A percentile compares a stretch with the other conserved stretches of the same genome.
phyloP scores from a whole-genome alignment of 2,797 vertebrate genomes.

The Melanotaenia pygmaea region DNA sequence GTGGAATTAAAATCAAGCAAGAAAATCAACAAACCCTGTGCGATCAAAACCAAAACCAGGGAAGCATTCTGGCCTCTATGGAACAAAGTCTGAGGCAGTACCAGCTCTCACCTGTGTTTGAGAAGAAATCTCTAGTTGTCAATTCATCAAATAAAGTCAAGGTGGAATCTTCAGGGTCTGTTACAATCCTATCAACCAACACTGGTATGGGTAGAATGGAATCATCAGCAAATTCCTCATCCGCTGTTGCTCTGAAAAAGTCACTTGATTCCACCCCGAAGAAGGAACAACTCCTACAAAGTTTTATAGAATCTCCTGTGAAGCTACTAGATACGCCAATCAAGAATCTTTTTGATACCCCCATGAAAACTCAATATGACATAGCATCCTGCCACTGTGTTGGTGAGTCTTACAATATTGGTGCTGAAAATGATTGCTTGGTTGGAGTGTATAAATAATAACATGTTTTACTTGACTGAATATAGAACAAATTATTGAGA shows the following conservation, averaged over 20 bases:
- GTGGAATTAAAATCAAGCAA: conserved; percentile 71
- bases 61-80: conserved; percentile 95
- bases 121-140: conserved; percentile 88
- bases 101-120: conserved; percentile 91
- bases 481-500: conserved; percentile 99
- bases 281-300: conserved; percentile 90
- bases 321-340: conserved; percentile 93
- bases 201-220: conserved; percentile 81
- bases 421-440: conserved; percentile 2
- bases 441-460: conserved; percentile 24
- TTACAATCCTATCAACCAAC: conserved; percentile 89
- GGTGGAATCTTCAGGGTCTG: conserved; percentile 90
- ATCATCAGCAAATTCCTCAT: conserved; percentile 58
- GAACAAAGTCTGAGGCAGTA: conserved; percentile 94
- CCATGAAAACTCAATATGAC: conserved; percentile 97
- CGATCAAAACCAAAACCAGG: conserved; percentile 72
- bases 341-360: conserved; percentile 94
- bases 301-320: conserved; percentile 94
- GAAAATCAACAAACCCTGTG: conserved; percentile 78
- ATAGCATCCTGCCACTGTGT: conserved; percentile 97
- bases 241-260: conserved; percentile 69
- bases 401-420: conserved; percentile 85
- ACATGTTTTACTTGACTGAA: conserved; percentile 28
- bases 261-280: conserved; percentile 89
- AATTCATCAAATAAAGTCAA: conserved; percentile 91